phyloP scores from a whole-genome alignment of 35 echinoderm and acorn worm genomes.

The Antedon bifida region DNA sequence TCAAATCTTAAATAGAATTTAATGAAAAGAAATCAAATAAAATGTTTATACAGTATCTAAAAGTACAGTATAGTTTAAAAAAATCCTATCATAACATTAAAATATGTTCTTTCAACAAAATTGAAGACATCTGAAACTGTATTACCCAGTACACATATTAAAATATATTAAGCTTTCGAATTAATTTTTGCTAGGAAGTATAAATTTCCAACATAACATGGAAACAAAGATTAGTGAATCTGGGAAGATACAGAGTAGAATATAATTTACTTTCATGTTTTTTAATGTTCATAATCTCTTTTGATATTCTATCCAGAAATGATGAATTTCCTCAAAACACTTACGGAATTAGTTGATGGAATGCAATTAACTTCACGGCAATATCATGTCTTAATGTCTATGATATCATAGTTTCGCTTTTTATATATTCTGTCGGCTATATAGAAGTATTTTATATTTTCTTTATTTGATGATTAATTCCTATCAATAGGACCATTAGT shows the following conservation, averaged over 20 bases:
- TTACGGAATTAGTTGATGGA: not conserved
- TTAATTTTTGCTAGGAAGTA: not conserved
- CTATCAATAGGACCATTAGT: too few species aligned
- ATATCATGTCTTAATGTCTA: not conserved
- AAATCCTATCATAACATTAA: too few species aligned
- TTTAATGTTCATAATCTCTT: not conserved
- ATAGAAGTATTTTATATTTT: not conserved
- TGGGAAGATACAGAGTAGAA: not conserved
- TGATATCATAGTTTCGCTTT: not conserved
- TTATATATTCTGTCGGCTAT: not conserved
- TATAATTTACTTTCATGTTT: not conserved
- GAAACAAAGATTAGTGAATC: not conserved
- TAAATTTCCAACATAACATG: not conserved
- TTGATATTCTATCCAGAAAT: not conserved
- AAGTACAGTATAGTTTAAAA: too few species aligned
- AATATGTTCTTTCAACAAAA: too few species aligned
- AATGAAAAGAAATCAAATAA: too few species aligned
- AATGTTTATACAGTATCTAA: too few species aligned
- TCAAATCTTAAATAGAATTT: too few species aligned
- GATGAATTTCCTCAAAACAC: not conserved
- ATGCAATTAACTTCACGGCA: not conserved
- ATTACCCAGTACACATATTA: too few species aligned
- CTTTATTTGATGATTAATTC: too few species aligned
- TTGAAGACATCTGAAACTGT: too few species aligned
- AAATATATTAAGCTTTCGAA: not conserved